These are phyloP conservation scores for Erpetoichthys calabaricus DNA, from an alignment of 2,797 vertebrate species.

Conservation along the genomic window DNA sequence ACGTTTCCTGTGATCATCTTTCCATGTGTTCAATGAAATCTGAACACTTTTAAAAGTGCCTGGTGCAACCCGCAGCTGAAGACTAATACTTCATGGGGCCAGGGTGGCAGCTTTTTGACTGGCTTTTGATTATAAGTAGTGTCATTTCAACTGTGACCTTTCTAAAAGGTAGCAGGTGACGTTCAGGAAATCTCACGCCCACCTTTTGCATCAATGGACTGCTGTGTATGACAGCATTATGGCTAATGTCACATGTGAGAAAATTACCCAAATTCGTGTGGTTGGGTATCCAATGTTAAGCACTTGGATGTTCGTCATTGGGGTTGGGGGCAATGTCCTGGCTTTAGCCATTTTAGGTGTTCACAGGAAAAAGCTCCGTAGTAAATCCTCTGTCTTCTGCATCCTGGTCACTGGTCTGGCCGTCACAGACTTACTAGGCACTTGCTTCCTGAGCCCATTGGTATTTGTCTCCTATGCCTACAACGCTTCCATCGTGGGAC, in stretches of 20 bases:
- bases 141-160: too few relatives aligned
- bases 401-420: conserved; percentile 76
- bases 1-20: too few relatives aligned
- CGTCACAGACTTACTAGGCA: conserved; percentile 72
- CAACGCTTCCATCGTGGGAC: conserved; percentile 43
- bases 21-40: too few relatives aligned
- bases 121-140: too few relatives aligned
- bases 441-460: conserved; percentile 67
- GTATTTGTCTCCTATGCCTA: conserved; percentile 68
- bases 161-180: too few relatives aligned
- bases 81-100: too few relatives aligned
- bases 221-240: conserved; percentile 14
- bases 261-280: conserved; percentile 21
- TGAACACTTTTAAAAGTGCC: too few relatives aligned
- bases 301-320: conserved; percentile 67
- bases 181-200: too few relatives aligned
- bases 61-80: too few relatives aligned
- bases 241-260: conserved; percentile 29
- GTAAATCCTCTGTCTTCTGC: conserved; percentile 64
- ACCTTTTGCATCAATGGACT: too few relatives aligned
- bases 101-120: too few relatives aligned
- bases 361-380: conserved; percentile 49
- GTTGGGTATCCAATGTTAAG: conserved; percentile 43
- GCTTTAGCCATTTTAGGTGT: conserved; percentile 68
- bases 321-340: conserved; percentile 64